Evolutionary conservation across 2,888 invertebrate genomes (phyloP).

Genomic region (Lycophotia porphyrea): DNA sequence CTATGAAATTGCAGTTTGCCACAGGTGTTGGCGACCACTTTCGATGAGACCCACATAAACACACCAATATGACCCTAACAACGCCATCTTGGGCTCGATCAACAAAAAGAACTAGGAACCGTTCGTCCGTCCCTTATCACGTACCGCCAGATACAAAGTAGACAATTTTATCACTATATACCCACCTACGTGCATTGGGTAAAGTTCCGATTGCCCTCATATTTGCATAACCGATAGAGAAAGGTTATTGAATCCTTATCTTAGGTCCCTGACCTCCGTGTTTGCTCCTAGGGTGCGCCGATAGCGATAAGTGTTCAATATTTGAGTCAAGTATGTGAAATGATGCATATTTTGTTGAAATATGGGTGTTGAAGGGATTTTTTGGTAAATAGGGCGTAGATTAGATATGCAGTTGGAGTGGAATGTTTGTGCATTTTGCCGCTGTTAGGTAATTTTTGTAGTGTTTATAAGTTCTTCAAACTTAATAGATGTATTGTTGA

Average conservation of each 20-base stretch:
- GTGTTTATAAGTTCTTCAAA: not conserved
- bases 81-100: not conserved
- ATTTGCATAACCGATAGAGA: conserved; percentile 77
- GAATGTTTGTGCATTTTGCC: not conserved
- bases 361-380: not conserved
- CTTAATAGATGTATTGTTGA: not conserved
- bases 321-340: conserved; percentile 61
- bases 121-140: conserved; percentile 28
- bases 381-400: not conserved
- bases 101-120: conserved; percentile 21
- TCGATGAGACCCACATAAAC: not conserved
- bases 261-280: conserved; percentile 75
- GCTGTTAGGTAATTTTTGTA: not conserved
- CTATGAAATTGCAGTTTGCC: not conserved
- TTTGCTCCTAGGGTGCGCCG: conserved; percentile 71
- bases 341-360: conserved; percentile 10
- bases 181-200: conserved; percentile 34
- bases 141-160: conserved; percentile 37
- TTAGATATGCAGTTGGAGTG: not conserved
- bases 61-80: not conserved
- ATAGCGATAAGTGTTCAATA: conserved; percentile 68
- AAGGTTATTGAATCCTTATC: conserved; percentile 88
- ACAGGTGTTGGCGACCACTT: not conserved
- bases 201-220: conserved; percentile 65
- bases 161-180: conserved; percentile 54